Conservation (phyloP, 2,888 invertebrate species). For the Phorcus lineatus region DNA sequence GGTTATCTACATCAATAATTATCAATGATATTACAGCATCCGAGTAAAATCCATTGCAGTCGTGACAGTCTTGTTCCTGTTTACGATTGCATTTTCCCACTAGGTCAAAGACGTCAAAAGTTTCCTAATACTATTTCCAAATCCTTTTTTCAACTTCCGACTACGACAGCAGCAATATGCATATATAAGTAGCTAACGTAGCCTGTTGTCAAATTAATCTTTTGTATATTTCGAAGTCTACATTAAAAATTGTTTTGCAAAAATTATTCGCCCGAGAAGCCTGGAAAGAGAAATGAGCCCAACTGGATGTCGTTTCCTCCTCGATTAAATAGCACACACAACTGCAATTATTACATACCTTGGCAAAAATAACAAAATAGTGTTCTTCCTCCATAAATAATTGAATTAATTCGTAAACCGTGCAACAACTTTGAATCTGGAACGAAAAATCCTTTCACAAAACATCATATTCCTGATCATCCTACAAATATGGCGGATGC, state of each 20-base stretch:
- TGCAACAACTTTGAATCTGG: not conserved
- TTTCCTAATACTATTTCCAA: too few relatives aligned
- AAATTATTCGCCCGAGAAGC: not conserved
- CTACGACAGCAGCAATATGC: too few relatives aligned
- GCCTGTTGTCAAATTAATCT: not conserved
- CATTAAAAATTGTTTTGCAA: conserved; percentile 4
- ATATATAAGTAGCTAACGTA: too few relatives aligned
- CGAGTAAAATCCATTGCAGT: too few relatives aligned
- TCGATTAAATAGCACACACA: not conserved
- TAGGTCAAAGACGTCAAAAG: too few relatives aligned
- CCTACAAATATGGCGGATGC: conserved; percentile 2
- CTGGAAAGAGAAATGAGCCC: not conserved
- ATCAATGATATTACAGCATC: too few relatives aligned
- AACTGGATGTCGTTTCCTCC: not conserved
- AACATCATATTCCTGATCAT: conserved; percentile 11
- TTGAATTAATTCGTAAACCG: not conserved
- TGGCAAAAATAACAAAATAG: not conserved
- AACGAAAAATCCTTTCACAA: conserved; percentile 8
- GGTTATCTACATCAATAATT: too few relatives aligned
- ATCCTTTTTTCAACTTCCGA: too few relatives aligned
- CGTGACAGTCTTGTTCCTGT: too few relatives aligned
- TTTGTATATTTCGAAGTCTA: not conserved
- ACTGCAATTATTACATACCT: not conserved
- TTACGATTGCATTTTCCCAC: too few relatives aligned
- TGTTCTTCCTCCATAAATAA: conserved; percentile 2